phyloP scores from a whole-genome alignment of 2,797 vertebrate species.

The Sebastes nivosus region DNA sequence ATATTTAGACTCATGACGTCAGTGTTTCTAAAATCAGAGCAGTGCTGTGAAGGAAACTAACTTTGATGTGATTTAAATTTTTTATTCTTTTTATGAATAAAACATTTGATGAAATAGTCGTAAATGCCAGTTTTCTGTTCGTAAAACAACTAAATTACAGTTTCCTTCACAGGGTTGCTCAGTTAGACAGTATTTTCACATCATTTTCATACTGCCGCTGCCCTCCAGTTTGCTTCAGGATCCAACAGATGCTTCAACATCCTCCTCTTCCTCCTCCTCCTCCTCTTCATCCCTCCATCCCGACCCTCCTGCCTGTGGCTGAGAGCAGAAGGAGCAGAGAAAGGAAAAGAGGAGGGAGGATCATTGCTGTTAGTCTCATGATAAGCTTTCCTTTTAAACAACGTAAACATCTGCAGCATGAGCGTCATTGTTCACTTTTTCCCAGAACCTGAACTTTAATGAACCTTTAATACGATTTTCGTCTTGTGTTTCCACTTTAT shows the following conservation, averaged over 20 bases:
- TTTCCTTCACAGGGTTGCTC: not conserved
- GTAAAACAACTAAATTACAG: not conserved
- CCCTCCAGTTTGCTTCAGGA: slow-evolving; percentile 26
- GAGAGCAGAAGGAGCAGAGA: slow-evolving; percentile 21
- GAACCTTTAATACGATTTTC: not conserved
- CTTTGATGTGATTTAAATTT: not conserved
- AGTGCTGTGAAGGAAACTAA: not conserved
- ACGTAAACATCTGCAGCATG: not conserved
- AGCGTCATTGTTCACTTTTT: not conserved
- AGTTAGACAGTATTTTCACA: not conserved
- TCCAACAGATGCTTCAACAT: slow-evolving; percentile 39
- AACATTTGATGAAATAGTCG: not conserved
- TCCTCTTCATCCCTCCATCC: slow-evolving; percentile 4
- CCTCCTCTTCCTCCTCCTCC: not conserved
- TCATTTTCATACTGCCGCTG: not conserved
- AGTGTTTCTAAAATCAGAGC: not conserved
- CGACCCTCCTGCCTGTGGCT: slow-evolving; percentile 30
- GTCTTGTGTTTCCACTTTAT: not conserved
- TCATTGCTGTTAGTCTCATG: not conserved
- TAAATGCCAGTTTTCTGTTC: not conserved
- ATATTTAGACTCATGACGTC: not conserved
- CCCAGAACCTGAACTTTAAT: not conserved
- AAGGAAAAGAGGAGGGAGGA: not conserved
- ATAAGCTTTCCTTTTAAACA: not conserved
- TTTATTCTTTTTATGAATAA: not conserved